Evolutionary conservation across 2,888 invertebrate species (phyloP), one percentile per base, ranked within the genome.

Genomic region (Idaea dimidiata): DNA sequence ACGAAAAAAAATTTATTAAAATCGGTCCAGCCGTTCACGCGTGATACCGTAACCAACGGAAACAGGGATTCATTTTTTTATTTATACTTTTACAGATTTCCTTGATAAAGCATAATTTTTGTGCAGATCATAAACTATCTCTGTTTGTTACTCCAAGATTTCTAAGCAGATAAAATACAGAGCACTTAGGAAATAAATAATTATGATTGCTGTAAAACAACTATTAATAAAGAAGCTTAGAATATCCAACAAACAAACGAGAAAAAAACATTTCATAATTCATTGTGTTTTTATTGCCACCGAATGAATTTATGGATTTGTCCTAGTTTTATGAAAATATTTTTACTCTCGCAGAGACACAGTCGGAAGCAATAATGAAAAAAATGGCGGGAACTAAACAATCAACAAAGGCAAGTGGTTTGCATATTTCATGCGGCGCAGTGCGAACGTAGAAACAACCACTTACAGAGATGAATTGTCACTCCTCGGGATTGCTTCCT

Each of bases 391-490:
- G 56, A 72, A 74, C 77, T 75, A 77, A 80, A 77, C 78, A 81
- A 82, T 79, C 73, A 74, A 70, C 75, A 78, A 77, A 78, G 79
- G 80, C 82, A 82, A 84, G 78, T 77, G 83, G 80, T 83, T 78
- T 83, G 83, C 83, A 88, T 88, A 87, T 84, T 87, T 89, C 81
- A 87, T 84, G 74, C 75, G 70, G 68, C 62, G 64, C 67, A 55
- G 57, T 59, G 55, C 77, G 66, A 68, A 73, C 74, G 71, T 75
- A 73, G 77, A 71, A 79, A 79, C 73, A 73, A 72, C 80, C 86
- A 84, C 85, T 88, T 79, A 83, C 68, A 78, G 77, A 86, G 86
- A 90, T 89, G 87, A 88, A 89, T 88, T 82, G 87, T 86, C 86
- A 87, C 87, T 89, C 77, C 74, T 73, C 77, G 72, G 81, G 78